Percentiles rank a stretch among this genome's conserved stretches.
phyloP scores from a whole-genome alignment of 1,140 invertebrate genomes.

The Phthorimaea operculella region DNA sequence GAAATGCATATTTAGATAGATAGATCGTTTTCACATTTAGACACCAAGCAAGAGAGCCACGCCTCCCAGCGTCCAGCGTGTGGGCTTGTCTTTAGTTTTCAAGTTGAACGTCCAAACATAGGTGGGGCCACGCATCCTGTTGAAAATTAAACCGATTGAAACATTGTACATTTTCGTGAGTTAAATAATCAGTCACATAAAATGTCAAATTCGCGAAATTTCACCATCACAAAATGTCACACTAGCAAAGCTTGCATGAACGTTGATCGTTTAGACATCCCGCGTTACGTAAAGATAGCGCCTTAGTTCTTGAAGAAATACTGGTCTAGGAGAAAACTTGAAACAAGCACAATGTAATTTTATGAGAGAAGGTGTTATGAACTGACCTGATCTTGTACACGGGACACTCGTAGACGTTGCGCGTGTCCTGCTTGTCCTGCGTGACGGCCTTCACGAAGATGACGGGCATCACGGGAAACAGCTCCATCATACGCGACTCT shows the following conservation, averaged over 20 bases:
- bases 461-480: conserved; percentile 92
- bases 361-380: neutral
- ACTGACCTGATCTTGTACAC: conserved; percentile 88
- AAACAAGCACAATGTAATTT: too few species aligned
- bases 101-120: conserved; percentile 97
- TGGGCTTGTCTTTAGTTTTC: conserved; percentile 87
- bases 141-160: conserved; percentile 10
- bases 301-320: too few species aligned
- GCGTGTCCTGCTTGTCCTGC: conserved; percentile 88
- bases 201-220: too few species aligned
- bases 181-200: too few species aligned
- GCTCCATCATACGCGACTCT: conserved; percentile 88
- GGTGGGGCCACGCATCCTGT: conserved; percentile 82
- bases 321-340: too few species aligned
- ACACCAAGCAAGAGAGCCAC: conserved; percentile 88
- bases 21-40: conserved; percentile 38
- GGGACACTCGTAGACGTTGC: conserved; percentile 92
- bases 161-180: too few species aligned
- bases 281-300: too few species aligned
- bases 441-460: conserved; percentile 88
- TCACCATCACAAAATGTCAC: too few species aligned
- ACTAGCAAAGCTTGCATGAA: too few species aligned
- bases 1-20: too few species aligned
- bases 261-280: too few species aligned
- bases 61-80: conserved; percentile 93